These are phyloP conservation scores for Pseudorectes ferrugineus DNA, from an alignment of 2,113 vertebrate species.

Conservation along the genomic window DNA sequence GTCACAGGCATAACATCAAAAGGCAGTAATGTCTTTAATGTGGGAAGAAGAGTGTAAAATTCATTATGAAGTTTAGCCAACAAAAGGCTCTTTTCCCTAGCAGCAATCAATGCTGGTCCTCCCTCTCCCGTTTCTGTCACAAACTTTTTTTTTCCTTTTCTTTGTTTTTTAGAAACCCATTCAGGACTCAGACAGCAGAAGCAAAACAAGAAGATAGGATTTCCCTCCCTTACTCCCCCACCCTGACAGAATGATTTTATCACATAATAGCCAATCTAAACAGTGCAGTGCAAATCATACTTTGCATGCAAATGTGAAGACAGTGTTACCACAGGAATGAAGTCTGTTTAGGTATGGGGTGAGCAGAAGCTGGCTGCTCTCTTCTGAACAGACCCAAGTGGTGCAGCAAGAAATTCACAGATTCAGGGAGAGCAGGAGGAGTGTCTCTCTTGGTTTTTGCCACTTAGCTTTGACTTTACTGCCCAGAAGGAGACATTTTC, in stretches of 20 bases:
- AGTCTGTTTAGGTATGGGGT: background rate
- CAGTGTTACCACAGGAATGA: slow-evolving; percentile 10
- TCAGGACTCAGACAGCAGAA: background rate
- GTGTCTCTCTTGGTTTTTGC: background rate
- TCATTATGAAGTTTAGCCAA: background rate
- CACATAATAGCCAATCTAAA: background rate
- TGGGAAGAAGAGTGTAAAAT: background rate
- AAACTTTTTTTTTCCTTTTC: background rate
- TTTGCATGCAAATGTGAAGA: background rate
- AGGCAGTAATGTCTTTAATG: background rate
- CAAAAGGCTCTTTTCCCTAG: background rate
- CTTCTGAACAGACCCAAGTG: background rate
- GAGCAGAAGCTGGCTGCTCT: background rate
- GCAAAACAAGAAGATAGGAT: background rate
- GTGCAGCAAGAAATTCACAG: background rate
- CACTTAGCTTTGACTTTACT: background rate
- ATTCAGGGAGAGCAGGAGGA: background rate
- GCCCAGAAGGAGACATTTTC: background rate
- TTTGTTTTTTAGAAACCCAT: background rate
- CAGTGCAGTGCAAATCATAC: background rate
- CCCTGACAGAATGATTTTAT: background rate
- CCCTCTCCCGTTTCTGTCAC: background rate
- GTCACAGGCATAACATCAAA: background rate
- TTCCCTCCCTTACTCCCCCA: background rate
- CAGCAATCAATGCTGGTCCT: background rate